Conservation (phyloP, 2,113 vertebrate genomes). For the Cyprinodon tularosa region DNA sequence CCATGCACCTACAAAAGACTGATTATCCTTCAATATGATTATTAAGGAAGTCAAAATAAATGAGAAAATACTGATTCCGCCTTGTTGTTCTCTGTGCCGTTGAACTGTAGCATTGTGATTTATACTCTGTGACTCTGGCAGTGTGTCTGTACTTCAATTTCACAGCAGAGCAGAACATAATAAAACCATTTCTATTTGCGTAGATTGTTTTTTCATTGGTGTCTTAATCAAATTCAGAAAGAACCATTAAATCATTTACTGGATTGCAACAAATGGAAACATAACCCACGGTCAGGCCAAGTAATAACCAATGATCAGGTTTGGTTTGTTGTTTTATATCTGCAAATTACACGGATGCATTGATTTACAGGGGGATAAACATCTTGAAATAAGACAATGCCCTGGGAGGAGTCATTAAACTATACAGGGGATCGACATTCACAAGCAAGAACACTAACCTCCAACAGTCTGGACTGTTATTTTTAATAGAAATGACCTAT, state of each 20-base stretch:
- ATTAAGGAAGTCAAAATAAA: not conserved
- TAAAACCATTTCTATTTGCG: slow-evolving; percentile 33
- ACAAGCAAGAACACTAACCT: not conserved
- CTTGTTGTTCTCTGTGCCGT: not conserved
- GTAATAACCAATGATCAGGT: slow-evolving; percentile 35
- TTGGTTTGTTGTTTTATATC: slow-evolving; percentile 14
- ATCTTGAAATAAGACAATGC: not conserved
- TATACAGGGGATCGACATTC: not conserved
- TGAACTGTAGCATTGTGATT: slow-evolving; percentile 8
- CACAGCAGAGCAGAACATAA: slow-evolving; percentile 38
- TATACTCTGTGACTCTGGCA: not conserved
- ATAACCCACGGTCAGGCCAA: slow-evolving; percentile 8
- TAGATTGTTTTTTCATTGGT: slow-evolving; percentile 30
- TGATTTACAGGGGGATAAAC: slow-evolving; percentile 3
- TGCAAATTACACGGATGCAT: slow-evolving; percentile 14
- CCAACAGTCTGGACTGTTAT: not conserved
- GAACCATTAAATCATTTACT: slow-evolving; percentile 35
- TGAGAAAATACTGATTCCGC: not conserved
- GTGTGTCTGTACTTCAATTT: slow-evolving; percentile 39
- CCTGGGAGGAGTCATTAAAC: slow-evolving; percentile 1
- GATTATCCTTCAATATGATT: not conserved
- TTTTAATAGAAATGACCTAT: not conserved
- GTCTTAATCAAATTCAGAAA: slow-evolving; percentile 37
- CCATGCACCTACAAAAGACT: not conserved
- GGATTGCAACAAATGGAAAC: slow-evolving; percentile 29